Conservation (phyloP, 2,113 vertebrate genomes). For the Conger conger region DNA sequence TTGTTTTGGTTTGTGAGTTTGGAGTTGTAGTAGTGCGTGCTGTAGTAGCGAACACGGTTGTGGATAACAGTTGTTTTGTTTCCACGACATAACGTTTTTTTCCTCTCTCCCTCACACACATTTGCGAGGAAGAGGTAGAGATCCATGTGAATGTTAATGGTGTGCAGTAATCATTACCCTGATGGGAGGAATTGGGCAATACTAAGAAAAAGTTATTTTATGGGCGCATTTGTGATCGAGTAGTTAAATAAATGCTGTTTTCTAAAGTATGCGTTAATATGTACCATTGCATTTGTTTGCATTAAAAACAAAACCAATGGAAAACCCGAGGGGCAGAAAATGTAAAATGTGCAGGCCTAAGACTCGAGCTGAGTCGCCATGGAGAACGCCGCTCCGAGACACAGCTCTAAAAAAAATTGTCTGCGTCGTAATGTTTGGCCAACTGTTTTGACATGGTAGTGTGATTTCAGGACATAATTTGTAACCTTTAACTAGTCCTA, state of each 20-base stretch:
- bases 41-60: slow-evolving; percentile 16
- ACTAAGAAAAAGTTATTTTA: not conserved
- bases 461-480: not conserved
- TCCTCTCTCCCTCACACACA: not conserved
- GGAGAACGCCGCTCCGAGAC: not conserved
- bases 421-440: not conserved
- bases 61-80: slow-evolving; percentile 54
- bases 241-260: not conserved
- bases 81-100: slow-evolving; percentile 3
- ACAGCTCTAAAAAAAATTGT: not conserved
- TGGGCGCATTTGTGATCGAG: not conserved
- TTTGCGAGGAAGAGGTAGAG: not conserved
- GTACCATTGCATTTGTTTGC: not conserved
- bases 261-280: not conserved
- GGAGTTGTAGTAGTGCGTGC: not conserved
- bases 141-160: not conserved
- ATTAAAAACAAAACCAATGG: not conserved
- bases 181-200: not conserved
- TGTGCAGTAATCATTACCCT: not conserved
- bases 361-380: not conserved
- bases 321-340: not conserved
- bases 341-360: not conserved
- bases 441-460: not conserved
- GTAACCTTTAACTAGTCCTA: not conserved
- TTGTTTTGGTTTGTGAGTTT: slow-evolving; percentile 16